Conservation (phyloP, 2,888 invertebrate species). For the Acrocyrtus sp. region DNA sequence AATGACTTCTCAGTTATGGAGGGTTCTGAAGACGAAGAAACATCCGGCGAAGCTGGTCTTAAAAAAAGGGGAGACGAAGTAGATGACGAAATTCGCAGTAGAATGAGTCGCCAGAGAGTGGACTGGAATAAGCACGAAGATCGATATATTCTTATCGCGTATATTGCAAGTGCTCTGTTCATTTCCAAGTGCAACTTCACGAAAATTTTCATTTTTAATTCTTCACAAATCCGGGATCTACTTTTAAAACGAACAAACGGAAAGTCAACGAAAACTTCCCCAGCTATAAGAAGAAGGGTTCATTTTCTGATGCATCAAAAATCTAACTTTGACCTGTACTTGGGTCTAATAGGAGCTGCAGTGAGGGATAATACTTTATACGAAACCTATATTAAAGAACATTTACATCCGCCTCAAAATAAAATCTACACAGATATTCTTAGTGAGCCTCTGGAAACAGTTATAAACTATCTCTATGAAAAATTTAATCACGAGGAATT, state of each 20-base stretch:
- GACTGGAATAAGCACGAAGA: constrained; percentile 60
- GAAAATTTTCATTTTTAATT: constrained; percentile 58
- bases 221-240: constrained; percentile 59
- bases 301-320: constrained; percentile 57
- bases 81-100: constrained; percentile 11
- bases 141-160: constrained; percentile 44
- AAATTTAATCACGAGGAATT: constrained; percentile 34
- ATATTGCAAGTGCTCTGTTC: constrained; percentile 58
- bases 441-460: constrained; percentile 11
- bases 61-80: constrained; percentile 16
- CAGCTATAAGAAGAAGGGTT: constrained; percentile 55
- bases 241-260: constrained; percentile 49
- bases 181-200: constrained; percentile 56
- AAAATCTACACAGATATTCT: constrained; percentile 33
- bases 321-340: constrained; percentile 39
- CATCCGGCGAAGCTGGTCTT: constrained; percentile 1
- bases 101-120: constrained; percentile 41
- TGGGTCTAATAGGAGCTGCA: constrained; percentile 41
- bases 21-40: constrained; percentile 5
- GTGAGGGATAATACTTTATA: constrained; percentile 45
- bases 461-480: constrained; percentile 20
- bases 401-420: constrained; percentile 26
- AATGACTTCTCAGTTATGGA: no score
- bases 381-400: constrained; percentile 18
- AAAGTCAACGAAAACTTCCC: constrained; percentile 51